phyloP scores from a whole-genome alignment of 1,140 invertebrate species.

The Mylabris phalerata region DNA sequence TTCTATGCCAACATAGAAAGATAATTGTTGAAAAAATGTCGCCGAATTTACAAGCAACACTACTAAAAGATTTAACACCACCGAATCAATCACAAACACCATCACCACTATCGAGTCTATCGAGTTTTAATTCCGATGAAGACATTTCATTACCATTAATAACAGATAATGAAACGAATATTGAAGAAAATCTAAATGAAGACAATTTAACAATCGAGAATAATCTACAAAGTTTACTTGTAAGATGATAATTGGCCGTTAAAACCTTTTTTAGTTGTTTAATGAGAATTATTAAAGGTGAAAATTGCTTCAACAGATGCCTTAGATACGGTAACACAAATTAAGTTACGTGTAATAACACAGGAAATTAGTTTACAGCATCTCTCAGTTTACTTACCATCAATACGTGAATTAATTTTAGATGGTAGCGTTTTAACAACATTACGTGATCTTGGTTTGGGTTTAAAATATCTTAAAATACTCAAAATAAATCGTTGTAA shows the following conservation, averaged over 20 bases:
- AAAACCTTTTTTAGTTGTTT: conserved; percentile 8
- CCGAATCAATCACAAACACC: too few relatives aligned
- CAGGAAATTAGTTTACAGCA: conserved; percentile 53
- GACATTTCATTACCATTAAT: too few relatives aligned
- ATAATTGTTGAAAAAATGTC: too few relatives aligned
- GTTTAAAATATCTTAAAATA: conserved; percentile 50
- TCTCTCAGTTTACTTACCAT: conserved; percentile 52
- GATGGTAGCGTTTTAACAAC: conserved; percentile 58
- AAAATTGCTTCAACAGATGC: conserved; percentile 49
- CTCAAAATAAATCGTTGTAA: conserved; percentile 59
- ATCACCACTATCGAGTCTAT: too few relatives aligned
- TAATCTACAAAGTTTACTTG: conserved; percentile 52
- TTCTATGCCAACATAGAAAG: too few relatives aligned
- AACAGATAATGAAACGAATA: too few relatives aligned
- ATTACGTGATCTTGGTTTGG: conserved; percentile 59
- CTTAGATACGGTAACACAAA: conserved; percentile 49
- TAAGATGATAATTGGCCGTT: conserved; percentile 31
- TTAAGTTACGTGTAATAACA: conserved; percentile 55
- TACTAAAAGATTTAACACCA: too few relatives aligned
- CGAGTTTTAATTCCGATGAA: too few relatives aligned
- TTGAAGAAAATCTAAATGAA: too few relatives aligned
- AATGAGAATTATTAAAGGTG: conserved; percentile 39
- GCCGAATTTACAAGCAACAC: too few relatives aligned
- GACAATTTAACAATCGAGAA: conserved; percentile 45
- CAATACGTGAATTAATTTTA: conserved; percentile 50